phyloP scores from a whole-genome alignment of 2,113 vertebrate genomes.

The Nothoprocta perdicaria region DNA sequence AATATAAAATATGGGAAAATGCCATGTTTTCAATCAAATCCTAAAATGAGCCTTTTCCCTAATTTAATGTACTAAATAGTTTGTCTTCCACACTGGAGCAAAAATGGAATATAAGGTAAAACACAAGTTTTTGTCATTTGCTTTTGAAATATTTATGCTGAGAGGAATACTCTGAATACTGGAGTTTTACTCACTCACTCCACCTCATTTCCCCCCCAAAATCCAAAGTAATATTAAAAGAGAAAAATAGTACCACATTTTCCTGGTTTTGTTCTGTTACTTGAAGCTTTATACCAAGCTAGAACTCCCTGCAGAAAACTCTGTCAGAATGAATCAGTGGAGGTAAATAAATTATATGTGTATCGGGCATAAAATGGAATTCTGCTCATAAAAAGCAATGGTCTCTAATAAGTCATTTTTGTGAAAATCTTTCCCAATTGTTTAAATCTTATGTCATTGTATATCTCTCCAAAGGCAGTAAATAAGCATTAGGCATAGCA shows the following conservation, averaged over 20 bases:
- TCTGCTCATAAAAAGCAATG: background rate
- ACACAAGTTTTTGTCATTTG: background rate
- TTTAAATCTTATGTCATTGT: background rate
- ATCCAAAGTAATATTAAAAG: background rate
- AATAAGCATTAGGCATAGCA: background rate
- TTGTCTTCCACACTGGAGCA: background rate
- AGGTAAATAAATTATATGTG: background rate
- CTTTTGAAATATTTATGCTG: background rate
- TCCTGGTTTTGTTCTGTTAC: background rate
- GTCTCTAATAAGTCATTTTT: background rate
- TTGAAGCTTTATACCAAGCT: background rate
- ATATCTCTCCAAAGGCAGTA: background rate
- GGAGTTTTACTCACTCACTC: background rate
- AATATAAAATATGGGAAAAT: background rate
- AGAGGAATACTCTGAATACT: background rate
- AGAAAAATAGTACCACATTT: background rate
- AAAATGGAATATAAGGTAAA: background rate
- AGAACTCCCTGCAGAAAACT: background rate
- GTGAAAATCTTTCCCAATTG: background rate
- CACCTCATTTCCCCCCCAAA: background rate
- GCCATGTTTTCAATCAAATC: background rate
- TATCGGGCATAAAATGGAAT: background rate
- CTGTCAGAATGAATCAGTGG: background rate
- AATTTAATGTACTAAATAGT: background rate
- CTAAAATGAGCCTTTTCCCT: background rate